Base-by-base conservation (phyloP, 2,888 invertebrate genomes). In the Drosophila gaucha region DNA sequence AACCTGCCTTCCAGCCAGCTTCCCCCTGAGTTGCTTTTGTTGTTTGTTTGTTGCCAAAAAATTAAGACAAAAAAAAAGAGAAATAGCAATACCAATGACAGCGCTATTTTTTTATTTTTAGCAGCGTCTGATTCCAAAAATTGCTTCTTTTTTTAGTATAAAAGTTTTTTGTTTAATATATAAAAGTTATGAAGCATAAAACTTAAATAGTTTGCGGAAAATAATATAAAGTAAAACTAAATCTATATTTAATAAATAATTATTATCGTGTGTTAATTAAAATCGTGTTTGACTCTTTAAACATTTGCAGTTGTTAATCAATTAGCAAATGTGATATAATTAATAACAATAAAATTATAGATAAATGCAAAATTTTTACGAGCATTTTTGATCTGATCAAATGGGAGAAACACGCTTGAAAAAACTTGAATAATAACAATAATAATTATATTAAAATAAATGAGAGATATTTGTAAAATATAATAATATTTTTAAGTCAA, bases 291-390 rank as follows among this genome's bases (percentile, higher is more conserved):
- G 39, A n/a, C n/a, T 22, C 14, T 10, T 20, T 10, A 6, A 30
- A 5, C 20, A 12, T 16, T 30, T 8, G 9, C 38, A 14, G 12
- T 51, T 20, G 39, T 28, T 51, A 14, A 39, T 35, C 10, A 49
- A 49, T 49, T 49, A 24, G 16, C 49, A 16, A 18, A 24, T 18
- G 35, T 5, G 35, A 33, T 49, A 51, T 39, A 51, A 30, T 51
- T 30, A 38, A 14, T 28, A 39, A 14, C 20, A 9, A 22, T 38
- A 30, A 39, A 51, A 39, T 20, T 20, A 3, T 14, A 36, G 26
- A 36, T 24, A 50, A 36, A n/a, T 36, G 26, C 49, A 12, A 44
- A 44, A 18, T 1, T 41, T 46, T 20, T n/a, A n/a, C 31, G 20
- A 14, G 30, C 30, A n/a, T 20, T 31, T n/a, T 20, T n/a, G 22